Base-by-base conservation (phyloP, 2,888 invertebrate genomes). In the Pyrrhosoma nymphula region DNA sequence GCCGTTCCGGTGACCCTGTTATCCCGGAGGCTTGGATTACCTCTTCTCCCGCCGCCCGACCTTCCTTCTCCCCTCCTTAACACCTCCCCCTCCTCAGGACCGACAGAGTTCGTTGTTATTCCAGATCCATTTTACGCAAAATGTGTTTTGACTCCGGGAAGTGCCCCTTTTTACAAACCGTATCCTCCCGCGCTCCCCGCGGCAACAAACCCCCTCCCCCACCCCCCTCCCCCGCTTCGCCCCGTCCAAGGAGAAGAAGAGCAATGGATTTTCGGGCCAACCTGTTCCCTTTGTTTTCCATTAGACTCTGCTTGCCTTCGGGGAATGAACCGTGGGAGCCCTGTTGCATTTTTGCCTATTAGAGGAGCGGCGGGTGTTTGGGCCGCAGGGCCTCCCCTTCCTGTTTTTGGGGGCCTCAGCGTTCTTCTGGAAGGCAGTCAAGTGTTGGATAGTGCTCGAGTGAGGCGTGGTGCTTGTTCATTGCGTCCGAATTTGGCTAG, bases 281-380 rank as follows among this genome's bases (percentile, higher is more conserved):
- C 93, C 93, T 91, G 91, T 39, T 63, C 60, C 91, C 69, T 69
- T 93, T 93, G 93, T 93, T 93, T 93, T 93, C 93, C 93, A 93
- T 93, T 93, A 93, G 89, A 89, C 93, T 39, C 93, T 82, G 30
- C 82, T 82, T 35, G 82, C 82, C 82, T 93, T 69, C 26, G 69
- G 93, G 75, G 26, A 93, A 93, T 93, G 93, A 93, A 69, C 93
- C 69, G n/a, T 47, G 63, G 82, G 91, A 20, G 63, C 91, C 23
- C 35, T 63, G 93, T 93, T 93, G 39, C 93, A 47, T 47, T 63
- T 63, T 93, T 47, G 93, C 63, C 47, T 93, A 69, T 93, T 69
- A 69, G 93, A 93, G 47, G 69, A 26, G 75, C n/a, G n/a, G 89
- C 26, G 89, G 55, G 89, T 47, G 56, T 23, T 56, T 56, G 89